Conservation (phyloP, 2,888 invertebrate genomes). For the Polyploca ridens region DNA sequence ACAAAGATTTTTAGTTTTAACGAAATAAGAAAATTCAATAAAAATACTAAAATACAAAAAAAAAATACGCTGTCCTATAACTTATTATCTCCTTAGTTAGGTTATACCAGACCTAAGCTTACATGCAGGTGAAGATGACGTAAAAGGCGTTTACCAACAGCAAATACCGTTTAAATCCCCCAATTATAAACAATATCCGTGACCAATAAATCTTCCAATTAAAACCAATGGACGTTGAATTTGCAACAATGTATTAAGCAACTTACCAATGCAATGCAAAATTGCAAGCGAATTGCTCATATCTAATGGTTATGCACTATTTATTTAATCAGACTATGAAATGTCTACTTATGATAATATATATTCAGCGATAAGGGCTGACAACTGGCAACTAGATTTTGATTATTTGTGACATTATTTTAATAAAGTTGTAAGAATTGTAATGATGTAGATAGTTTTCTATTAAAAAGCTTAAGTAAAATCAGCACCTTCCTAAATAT, state of each 20-base stretch:
- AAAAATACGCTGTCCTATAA: too few species aligned
- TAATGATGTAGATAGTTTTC: too few species aligned
- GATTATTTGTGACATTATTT: not conserved
- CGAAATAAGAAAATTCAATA: too few species aligned
- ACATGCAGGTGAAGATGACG: not conserved
- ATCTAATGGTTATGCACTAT: constrained; percentile 7
- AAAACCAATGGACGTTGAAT: not conserved
- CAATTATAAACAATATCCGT: not conserved
- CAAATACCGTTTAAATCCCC: not conserved
- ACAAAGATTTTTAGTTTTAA: too few species aligned
- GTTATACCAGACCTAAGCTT: too few species aligned
- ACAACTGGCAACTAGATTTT: not conserved
- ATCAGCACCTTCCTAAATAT: too few species aligned
- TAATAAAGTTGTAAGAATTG: too few species aligned
- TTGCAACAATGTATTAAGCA: not conserved
- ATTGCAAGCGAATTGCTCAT: constrained; percentile 8
- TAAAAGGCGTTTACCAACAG: not conserved
- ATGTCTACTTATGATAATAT: not conserved
- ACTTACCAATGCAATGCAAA: not conserved
- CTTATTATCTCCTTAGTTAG: too few species aligned
- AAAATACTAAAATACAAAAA: too few species aligned
- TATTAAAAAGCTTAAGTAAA: too few species aligned
- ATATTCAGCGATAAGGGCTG: not conserved
- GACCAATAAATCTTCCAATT: constrained; percentile 6
- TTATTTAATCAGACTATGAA: constrained; percentile 7